Percentiles rank a stretch among this genome's conserved stretches.
phyloP scores from a whole-genome alignment of 1,140 invertebrate genomes.

The Penaeus vannamei region DNA sequence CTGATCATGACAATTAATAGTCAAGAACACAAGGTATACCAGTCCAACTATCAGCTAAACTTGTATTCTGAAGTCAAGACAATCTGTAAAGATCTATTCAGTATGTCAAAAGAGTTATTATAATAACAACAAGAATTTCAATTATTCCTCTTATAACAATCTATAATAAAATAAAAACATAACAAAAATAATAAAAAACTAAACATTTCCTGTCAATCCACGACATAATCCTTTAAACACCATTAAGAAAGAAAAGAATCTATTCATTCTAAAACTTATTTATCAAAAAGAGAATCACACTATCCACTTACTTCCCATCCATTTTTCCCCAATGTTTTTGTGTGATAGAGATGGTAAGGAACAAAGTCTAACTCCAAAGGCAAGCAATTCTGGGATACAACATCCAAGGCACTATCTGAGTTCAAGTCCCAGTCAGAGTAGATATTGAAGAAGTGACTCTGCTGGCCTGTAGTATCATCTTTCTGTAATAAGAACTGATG shows the following conservation, averaged over 20 bases:
- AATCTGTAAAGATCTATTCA: too few relatives aligned
- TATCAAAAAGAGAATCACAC: neutral
- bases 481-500: constrained; percentile 20
- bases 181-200: too few relatives aligned
- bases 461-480: constrained; percentile 52
- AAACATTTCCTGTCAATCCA: too few relatives aligned
- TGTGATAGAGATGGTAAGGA: constrained; percentile 56
- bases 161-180: too few relatives aligned
- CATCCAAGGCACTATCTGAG: constrained; percentile 55
- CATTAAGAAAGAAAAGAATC: neutral
- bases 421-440: constrained; percentile 58
- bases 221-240: neutral
- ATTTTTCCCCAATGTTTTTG: constrained; percentile 35
- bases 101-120: too few relatives aligned
- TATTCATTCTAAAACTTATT: too few relatives aligned
- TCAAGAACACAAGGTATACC: too few relatives aligned
- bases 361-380: constrained; percentile 51
- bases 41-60: too few relatives aligned
- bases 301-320: constrained; percentile 46
- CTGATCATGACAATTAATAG: too few relatives aligned
- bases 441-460: constrained; percentile 55
- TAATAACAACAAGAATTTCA: too few relatives aligned
- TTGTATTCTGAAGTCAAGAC: too few relatives aligned
- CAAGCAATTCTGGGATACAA: constrained; percentile 55
- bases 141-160: too few relatives aligned